Base-by-base conservation (phyloP, 2,113 vertebrate genomes). In the Chaetorhynchus papuensis region DNA sequence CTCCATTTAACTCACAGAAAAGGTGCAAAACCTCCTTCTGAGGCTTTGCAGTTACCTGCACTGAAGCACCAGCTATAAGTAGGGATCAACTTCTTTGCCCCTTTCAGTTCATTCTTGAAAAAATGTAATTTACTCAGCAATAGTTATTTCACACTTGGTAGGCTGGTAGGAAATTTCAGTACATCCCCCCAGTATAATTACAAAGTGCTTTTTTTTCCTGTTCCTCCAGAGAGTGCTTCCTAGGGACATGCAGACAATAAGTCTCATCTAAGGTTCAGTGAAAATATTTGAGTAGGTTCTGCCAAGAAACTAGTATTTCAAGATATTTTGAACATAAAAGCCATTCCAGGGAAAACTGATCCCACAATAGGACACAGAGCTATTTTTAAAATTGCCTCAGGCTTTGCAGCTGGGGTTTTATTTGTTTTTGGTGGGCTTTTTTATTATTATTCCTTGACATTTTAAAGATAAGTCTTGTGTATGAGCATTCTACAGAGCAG, bases 321-420 rank as follows among this genome's bases (percentile, higher is more conserved):
- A 97, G 91, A 92, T 94, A 96, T 95, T 97, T 97, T 97, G 69
- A 89, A 64, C 91, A 61, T 96, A 93, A 91, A 97, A 96, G 88
- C 81, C 74, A 88, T 95, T 94, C 74, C 82, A 85, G 80, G 44
- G 83, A 87, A 91, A 75, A 78, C 60, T 85, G 71, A 92, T 92
- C 93, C 92, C 88, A 95, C 94, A 95, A 95, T 84, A 96, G 80
- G 88, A 92, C 76, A 89, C 72, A 57, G 49, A 81, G 80, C 88
- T 97, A 96, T 97, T 97, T 96, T 96, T 87, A 95, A 95, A 94
- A 90, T 83, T 60, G 83, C 94, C 72, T 92, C 76, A 72, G 86
- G 94, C 90, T 90, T 92, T 95, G 72, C 94, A 96, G 96, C 92
- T 94, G 94, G 76, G 21, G 28, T 75, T 94, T 87, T 93, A 63